phyloP scores from a whole-genome alignment of 1,140 invertebrate genomes.

The Oryctes rhinoceros region DNA sequence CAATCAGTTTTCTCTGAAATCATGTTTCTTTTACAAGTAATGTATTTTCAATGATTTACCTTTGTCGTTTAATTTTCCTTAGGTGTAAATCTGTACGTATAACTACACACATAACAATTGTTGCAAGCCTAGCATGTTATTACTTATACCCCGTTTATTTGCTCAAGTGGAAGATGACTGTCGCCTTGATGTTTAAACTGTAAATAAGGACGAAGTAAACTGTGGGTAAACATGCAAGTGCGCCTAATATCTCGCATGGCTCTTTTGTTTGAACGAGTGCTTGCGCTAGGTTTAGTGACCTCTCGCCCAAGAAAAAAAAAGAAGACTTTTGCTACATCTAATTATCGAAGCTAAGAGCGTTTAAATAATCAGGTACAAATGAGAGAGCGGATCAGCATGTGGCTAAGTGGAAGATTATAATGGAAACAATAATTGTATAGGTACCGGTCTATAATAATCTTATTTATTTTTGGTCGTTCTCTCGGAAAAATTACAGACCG shows the following conservation, averaged over 20 bases:
- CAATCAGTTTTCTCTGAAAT: too few species aligned
- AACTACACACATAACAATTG: neutral
- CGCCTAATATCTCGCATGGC: neutral
- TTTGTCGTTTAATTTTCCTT: neutral
- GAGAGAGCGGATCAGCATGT: neutral
- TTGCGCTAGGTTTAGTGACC: constrained; percentile 22
- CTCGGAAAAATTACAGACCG: neutral
- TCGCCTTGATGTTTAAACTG: constrained; percentile 31
- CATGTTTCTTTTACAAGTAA: too few species aligned
- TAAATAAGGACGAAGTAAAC: constrained; percentile 34
- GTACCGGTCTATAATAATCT: neutral
- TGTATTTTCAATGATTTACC: too few species aligned
- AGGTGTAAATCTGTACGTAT: neutral
- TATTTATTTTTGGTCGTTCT: neutral
- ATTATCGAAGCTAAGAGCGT: neutral
- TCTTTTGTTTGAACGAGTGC: constrained; percentile 24
- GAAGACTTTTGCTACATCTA: neutral
- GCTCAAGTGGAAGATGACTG: constrained; percentile 35
- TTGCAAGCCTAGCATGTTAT: neutral
- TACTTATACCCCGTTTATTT: constrained; percentile 27
- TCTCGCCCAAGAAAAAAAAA: constrained; percentile 1
- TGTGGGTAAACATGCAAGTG: constrained; percentile 28
- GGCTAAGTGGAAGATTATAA: constrained; percentile 8
- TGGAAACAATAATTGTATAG: constrained; percentile 3
- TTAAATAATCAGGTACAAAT: constrained; percentile 6